Percentiles rank a stretch among this genome's conserved stretches.
Evolutionary conservation across 2,797 vertebrate genomes (phyloP).

Genomic region (Chaunax sp.): DNA sequence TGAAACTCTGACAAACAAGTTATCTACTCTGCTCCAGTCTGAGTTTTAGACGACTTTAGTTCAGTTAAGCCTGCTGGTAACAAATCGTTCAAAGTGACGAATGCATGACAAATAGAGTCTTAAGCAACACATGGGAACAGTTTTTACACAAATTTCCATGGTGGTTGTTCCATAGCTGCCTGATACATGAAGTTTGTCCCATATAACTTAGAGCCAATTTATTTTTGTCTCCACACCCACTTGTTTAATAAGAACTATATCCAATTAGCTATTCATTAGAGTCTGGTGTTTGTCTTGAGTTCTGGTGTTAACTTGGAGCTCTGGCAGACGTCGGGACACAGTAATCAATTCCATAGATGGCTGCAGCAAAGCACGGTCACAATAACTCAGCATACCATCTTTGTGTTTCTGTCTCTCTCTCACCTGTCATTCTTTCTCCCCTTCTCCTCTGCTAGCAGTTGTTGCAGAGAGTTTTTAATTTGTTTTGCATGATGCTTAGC

Average conservation of each 20-base stretch:
- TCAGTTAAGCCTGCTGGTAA: slow-evolving; percentile 21
- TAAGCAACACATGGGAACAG: slow-evolving; percentile 30
- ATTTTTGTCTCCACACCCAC: slow-evolving; percentile 39
- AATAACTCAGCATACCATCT: slow-evolving; percentile 42
- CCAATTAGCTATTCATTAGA: slow-evolving; percentile 73
- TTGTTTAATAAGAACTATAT: slow-evolving; percentile 64
- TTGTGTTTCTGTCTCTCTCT: slow-evolving; percentile 30
- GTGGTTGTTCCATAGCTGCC: slow-evolving; percentile 7
- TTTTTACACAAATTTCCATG: slow-evolving; percentile 37
- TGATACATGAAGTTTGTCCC: slow-evolving; percentile 44
- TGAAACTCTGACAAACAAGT: slow-evolving; percentile 43
- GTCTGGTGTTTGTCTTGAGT: slow-evolving; percentile 62
- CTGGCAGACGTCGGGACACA: slow-evolving; percentile 50
- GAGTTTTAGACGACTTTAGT: slow-evolving; percentile 36
- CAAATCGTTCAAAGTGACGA: slow-evolving; percentile 37
- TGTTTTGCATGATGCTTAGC: slow-evolving; percentile 1
- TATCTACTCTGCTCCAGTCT: slow-evolving; percentile 32
- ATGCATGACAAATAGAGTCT: slow-evolving; percentile 36
- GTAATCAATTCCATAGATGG: slow-evolving; percentile 66
- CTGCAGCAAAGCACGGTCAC: slow-evolving; percentile 40
- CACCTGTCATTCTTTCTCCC: slow-evolving; percentile 17
- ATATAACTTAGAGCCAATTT: slow-evolving; percentile 48
- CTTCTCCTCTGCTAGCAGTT: slow-evolving; percentile 5
- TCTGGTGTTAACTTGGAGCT: slow-evolving; percentile 57
- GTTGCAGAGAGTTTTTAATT: slow-evolving; percentile 16